Evolutionary conservation across 2,888 invertebrate species (phyloP).

Genomic region (Octonoba sinensis): DNA sequence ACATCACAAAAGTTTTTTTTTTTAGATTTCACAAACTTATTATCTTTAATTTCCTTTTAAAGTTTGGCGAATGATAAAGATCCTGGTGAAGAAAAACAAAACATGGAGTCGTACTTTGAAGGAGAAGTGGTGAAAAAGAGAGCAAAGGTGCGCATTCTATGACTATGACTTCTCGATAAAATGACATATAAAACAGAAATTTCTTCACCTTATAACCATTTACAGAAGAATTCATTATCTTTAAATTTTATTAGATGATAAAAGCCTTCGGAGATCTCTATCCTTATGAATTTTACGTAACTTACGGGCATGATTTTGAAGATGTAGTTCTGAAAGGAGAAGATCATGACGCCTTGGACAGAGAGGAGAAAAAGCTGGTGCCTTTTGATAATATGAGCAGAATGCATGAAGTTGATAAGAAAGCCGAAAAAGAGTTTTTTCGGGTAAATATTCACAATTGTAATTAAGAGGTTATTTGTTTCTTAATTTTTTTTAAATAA

Average conservation of each 20-base stretch:
- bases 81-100: neutral
- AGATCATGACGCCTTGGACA: neutral
- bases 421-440: slow-evolving; percentile 29
- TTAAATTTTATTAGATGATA: slow-evolving; percentile 23
- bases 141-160: slow-evolving; percentile 7
- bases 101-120: slow-evolving; percentile 7
- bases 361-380: slow-evolving; percentile 8
- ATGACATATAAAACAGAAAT: too few species aligned
- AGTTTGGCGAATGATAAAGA: too few species aligned
- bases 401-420: slow-evolving; percentile 22
- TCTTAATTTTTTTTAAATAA: too few species aligned
- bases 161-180: too few species aligned
- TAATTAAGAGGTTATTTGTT: neutral
- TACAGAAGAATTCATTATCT: neutral
- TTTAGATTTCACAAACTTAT: too few species aligned
- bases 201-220: too few species aligned
- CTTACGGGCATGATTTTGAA: slow-evolving; percentile 30
- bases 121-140: slow-evolving; percentile 23
- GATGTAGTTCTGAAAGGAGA: slow-evolving; percentile 1
- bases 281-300: slow-evolving; percentile 29
- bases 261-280: slow-evolving; percentile 36
- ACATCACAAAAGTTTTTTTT: too few species aligned
- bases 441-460: slow-evolving; percentile 1
- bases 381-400: slow-evolving; percentile 28
- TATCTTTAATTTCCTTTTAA: too few species aligned